Evolutionary conservation across 2,888 invertebrate genomes (phyloP), one percentile per base, ranked within the genome.

Genomic region (Trachelus troglodyta): DNA sequence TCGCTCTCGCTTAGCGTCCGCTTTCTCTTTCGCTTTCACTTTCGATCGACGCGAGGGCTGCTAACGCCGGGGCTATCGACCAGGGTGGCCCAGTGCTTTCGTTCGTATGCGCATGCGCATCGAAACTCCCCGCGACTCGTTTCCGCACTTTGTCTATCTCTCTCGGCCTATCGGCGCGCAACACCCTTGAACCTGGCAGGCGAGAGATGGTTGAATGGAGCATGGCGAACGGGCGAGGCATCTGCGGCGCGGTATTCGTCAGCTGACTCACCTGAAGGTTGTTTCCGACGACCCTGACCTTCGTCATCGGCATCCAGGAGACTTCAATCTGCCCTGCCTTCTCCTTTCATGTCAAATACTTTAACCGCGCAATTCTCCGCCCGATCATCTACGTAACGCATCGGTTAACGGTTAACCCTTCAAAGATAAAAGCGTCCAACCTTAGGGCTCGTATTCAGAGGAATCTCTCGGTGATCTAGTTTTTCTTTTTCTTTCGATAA

Each of bases 21-120:
- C 76, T 76, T 30, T 75, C 76, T 69, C 73, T 83, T 80, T 78
- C 77, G 80, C 87, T 87, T 83, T 87, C 89, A 79, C 84, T 86
- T 85, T 85, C 86, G 83, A 83, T 83, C 81, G 81, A 34, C 69
- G n/a, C 69, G 76, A 85, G 82, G 84, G 34, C 4, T 34, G 23
- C 33, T 9, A 12, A 34, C 30, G n/a, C 37, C 83, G 81, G 77
- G 75, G 73, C 79, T 83, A 86, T 86, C 82, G 87, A 73, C 69
- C 76, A 69, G 68, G 40, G 69, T 69, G 30, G 15, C 69, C 30
- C 69, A 12, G 12, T 37, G 40, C 15, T 40, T 40, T 15, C 40
- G 40, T 40, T 40, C 15, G 40, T 15, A 6, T 0, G 69, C 69
- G 69, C 69, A 33, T 69, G 69, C 69, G 40, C 40, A 6, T 15